Percentiles rank a stretch among this genome's conserved stretches.
Conservation (phyloP, 2,888 invertebrate genomes). For the Callimorpha dominula region DNA sequence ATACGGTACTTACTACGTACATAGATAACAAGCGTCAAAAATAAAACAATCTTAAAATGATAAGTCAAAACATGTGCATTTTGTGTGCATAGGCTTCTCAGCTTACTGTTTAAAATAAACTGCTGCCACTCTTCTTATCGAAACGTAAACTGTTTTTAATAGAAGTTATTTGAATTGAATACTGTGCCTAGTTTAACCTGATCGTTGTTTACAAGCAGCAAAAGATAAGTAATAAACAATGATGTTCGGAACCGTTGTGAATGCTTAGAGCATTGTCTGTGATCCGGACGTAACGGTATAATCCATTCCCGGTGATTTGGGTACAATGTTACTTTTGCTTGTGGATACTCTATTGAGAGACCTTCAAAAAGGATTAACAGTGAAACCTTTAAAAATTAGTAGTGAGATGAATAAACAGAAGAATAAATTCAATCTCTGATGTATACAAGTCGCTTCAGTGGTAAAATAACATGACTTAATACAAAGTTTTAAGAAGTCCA, state of each 20-base stretch:
- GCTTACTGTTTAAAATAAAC: neutral
- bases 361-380: neutral
- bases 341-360: neutral
- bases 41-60: too few relatives aligned
- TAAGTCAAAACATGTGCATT: too few relatives aligned
- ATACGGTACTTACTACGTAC: too few relatives aligned
- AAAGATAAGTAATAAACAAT: slow-evolving; percentile 22
- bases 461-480: too few relatives aligned
- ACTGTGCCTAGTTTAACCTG: neutral
- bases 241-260: slow-evolving; percentile 16
- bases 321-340: slow-evolving; percentile 57
- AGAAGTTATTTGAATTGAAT: neutral
- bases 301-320: slow-evolving; percentile 50
- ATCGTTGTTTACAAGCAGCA: neutral
- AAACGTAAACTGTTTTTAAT: neutral
- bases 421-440: too few relatives aligned
- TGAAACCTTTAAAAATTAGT: neutral
- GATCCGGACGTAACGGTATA: slow-evolving; percentile 50
- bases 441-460: too few relatives aligned
- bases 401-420: too few relatives aligned
- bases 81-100: too few relatives aligned
- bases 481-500: too few relatives aligned
- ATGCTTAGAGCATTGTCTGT: slow-evolving; percentile 35
- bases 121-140: neutral
- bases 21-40: too few relatives aligned